These are phyloP conservation scores for Acanthurus lineatus DNA, from an alignment of 2,797 vertebrate species.

Conservation along the genomic window DNA sequence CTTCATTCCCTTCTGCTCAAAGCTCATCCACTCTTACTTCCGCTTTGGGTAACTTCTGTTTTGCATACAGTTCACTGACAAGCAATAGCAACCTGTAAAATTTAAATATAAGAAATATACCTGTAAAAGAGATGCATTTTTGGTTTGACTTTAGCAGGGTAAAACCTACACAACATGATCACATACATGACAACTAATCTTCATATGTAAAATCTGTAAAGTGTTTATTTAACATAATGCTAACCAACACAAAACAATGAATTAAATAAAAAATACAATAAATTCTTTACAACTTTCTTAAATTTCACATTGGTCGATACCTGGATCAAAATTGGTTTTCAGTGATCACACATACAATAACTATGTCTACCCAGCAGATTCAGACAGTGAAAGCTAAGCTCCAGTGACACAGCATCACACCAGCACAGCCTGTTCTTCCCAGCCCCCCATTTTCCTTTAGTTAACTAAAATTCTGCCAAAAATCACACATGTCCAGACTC, in stretches of 20 bases:
- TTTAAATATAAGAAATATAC: background rate
- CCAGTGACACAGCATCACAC: conserved; percentile 45
- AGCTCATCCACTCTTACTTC: background rate
- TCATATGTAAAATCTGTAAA: background rate
- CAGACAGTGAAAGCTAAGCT: conserved; percentile 19
- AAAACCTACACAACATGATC: background rate
- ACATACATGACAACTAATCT: background rate
- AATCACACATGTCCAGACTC: conserved; percentile 50
- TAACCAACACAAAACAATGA: background rate
- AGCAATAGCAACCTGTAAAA: background rate
- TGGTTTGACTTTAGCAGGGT: no score
- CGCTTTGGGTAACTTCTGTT: background rate
- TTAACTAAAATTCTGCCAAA: conserved; percentile 49
- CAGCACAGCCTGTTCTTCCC: conserved; percentile 21
- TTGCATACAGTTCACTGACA: conserved; percentile 1
- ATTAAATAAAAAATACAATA: background rate
- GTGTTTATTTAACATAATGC: background rate
- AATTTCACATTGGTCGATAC: background rate
- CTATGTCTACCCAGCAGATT: background rate
- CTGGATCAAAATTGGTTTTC: background rate
- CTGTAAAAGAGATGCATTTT: conserved; percentile 2
- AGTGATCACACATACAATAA: background rate
- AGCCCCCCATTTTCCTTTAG: conserved; percentile 12
- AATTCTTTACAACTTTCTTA: background rate
- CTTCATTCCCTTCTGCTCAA: background rate